phyloP scores from a whole-genome alignment of 2,113 vertebrate species.

The Esox niger region DNA sequence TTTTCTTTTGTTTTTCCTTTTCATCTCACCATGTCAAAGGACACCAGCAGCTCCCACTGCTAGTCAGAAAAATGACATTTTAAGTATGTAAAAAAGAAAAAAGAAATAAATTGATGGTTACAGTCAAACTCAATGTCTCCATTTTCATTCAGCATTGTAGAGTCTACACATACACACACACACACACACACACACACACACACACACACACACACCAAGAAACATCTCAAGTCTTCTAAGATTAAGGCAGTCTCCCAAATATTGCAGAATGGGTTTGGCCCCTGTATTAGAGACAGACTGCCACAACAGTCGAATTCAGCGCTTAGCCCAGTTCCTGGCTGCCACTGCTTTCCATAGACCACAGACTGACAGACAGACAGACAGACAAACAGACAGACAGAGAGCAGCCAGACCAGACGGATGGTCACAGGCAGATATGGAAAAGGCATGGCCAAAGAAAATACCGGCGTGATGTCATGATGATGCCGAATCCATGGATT shows the following conservation, averaged over 20 bases:
- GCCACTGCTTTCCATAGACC: slow-evolving; percentile 51
- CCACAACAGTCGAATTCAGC: slow-evolving; percentile 82
- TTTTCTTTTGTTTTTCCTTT: not conserved
- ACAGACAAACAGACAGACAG: slow-evolving; percentile 41
- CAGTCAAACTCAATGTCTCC: not conserved
- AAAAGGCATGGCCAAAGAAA: slow-evolving; percentile 54
- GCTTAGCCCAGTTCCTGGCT: slow-evolving; percentile 61
- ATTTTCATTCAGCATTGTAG: not conserved
- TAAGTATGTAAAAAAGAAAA: too few relatives aligned
- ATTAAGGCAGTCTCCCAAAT: slow-evolving; percentile 98
- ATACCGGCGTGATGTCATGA: slow-evolving; percentile 35
- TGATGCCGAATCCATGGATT: slow-evolving; percentile 41
- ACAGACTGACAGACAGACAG: slow-evolving; percentile 37
- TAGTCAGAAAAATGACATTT: not conserved
- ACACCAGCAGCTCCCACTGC: not conserved
- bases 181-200: slow-evolving; percentile 17
- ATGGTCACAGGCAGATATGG: slow-evolving; percentile 54
- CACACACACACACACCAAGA: not conserved
- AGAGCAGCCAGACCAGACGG: slow-evolving; percentile 30
- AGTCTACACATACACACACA: not conserved
- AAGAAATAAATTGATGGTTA: not conserved
- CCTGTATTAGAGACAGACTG: slow-evolving; percentile 87
- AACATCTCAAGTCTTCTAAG: slow-evolving; percentile 56
- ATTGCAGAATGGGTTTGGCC: slow-evolving; percentile 96
- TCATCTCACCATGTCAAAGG: slow-evolving; percentile 6